phyloP scores from a whole-genome alignment of 1,140 invertebrate species.

The Anoplophora glabripennis region DNA sequence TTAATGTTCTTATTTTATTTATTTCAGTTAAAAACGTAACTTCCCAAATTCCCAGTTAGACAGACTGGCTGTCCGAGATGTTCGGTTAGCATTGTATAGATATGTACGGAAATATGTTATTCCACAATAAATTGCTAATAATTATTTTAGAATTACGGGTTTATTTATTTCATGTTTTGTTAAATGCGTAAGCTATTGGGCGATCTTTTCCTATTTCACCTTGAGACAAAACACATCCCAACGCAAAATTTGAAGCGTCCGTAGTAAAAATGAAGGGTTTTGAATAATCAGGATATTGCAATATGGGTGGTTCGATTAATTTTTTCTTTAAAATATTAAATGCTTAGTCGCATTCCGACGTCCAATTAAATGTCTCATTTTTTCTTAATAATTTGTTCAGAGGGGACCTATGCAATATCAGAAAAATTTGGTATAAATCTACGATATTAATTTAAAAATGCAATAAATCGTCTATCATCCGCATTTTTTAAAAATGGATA shows the following conservation, averaged over 20 bases:
- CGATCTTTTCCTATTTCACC: not conserved
- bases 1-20: too few species aligned
- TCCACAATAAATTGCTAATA: too few species aligned
- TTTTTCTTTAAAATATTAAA: not conserved
- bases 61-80: too few species aligned
- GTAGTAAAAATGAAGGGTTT: not conserved
- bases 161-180: too few species aligned
- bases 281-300: not conserved
- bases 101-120: too few species aligned
- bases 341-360: not conserved
- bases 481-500: too few species aligned
- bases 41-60: too few species aligned
- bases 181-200: not conserved
- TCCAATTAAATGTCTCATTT: not conserved
- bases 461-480: too few species aligned
- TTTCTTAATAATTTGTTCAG: slow-evolving; percentile 1
- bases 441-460: not conserved
- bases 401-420: not conserved
- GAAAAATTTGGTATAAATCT: not conserved
- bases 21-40: too few species aligned
- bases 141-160: too few species aligned
- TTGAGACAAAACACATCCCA: not conserved
- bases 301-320: not conserved
- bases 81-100: too few species aligned
- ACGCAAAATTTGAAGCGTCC: not conserved